Conservation (phyloP, 2,113 vertebrate genomes). For the Myxocyprinus asiaticus region DNA sequence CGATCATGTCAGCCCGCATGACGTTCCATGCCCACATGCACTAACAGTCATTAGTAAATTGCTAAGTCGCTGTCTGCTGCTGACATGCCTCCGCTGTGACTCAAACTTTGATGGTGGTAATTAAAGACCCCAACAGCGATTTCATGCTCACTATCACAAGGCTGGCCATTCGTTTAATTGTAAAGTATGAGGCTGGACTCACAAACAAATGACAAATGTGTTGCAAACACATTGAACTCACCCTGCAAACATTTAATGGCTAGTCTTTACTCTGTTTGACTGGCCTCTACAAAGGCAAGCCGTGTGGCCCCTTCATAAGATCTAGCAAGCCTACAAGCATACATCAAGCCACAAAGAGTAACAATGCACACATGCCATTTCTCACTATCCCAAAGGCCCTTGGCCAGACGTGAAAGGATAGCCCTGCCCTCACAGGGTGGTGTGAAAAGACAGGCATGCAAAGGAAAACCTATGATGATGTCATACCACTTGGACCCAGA, state of each 20-base stretch:
- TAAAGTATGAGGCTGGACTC: background rate
- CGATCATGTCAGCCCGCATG: constrained; percentile 3
- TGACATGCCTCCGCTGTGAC: background rate
- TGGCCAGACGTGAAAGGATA: background rate
- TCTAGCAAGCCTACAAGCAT: constrained; percentile 15
- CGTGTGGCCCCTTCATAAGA: constrained; percentile 1
- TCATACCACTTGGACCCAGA: constrained; percentile 31
- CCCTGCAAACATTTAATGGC: constrained; percentile 46
- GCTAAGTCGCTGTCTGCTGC: background rate
- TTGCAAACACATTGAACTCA: background rate
- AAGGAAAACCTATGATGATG: constrained; percentile 21
- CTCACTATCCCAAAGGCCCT: constrained; percentile 1
- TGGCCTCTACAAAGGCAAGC: background rate
- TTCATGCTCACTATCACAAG: background rate
- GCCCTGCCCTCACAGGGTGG: background rate
- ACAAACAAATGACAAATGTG: no score
- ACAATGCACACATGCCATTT: constrained; percentile 25
- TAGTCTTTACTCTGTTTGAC: constrained; percentile 50
- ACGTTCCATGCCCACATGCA: constrained; percentile 4
- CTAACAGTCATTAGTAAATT: constrained; percentile 5
- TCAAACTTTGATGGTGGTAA: background rate
- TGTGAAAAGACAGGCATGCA: constrained; percentile 26
- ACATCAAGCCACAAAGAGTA: constrained; percentile 20
- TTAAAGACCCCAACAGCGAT: background rate
- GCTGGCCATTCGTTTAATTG: background rate